Percentiles rank a stretch among this genome's conserved stretches.
These are phyloP conservation scores for Cairina moschata DNA, from an alignment of 2,113 vertebrate genomes.

Conservation along the genomic window DNA sequence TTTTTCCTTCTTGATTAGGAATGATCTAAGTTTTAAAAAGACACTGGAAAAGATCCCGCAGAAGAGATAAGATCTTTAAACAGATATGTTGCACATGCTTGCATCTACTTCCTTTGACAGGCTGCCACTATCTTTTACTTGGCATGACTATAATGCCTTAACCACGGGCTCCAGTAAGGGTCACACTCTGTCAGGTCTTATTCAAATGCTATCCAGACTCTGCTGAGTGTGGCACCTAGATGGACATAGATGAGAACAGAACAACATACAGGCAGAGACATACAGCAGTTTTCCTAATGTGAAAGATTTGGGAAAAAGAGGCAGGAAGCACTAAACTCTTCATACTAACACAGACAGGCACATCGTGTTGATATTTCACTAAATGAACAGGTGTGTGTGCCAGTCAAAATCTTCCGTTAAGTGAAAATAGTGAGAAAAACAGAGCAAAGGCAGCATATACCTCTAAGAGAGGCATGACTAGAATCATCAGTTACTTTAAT, in stretches of 20 bases:
- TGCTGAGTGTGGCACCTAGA: rapidly evolving
- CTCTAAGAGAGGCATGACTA: neutral
- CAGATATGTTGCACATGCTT: neutral
- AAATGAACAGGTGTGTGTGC: neutral
- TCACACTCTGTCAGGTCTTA: rapidly evolving
- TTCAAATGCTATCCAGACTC: rapidly evolving
- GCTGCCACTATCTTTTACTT: neutral
- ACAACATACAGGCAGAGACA: neutral
- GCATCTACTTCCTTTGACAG: neutral
- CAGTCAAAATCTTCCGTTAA: neutral
- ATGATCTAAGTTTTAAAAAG: neutral
- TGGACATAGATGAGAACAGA: rapidly evolving
- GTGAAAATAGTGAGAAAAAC: neutral
- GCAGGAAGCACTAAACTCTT: neutral
- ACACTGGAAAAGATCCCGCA: neutral
- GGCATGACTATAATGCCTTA: neutral
- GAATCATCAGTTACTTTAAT: neutral
- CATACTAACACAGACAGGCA: neutral
- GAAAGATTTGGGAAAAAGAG: neutral
- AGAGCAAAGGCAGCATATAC: neutral
- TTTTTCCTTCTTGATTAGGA: neutral
- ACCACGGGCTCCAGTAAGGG: rapidly evolving
- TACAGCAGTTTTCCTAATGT: rapidly evolving
- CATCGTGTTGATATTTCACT: neutral
- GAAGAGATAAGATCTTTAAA: neutral